These are phyloP conservation scores for Silurus glanis DNA, from an alignment of 2,113 vertebrate genomes.

Conservation along the genomic window DNA sequence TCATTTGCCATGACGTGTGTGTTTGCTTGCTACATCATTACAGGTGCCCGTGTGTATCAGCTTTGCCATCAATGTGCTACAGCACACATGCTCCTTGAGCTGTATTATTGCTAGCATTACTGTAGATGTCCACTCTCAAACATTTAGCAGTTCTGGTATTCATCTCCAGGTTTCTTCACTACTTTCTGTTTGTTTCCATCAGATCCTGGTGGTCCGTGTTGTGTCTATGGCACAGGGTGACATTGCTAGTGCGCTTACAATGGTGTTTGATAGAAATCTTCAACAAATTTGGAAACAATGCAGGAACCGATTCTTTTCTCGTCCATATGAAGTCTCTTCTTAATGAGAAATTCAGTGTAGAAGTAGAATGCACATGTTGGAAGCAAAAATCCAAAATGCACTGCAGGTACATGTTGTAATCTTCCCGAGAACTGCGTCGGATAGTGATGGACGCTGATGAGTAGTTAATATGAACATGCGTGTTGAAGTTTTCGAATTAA, in stretches of 20 bases:
- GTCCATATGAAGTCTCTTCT: background rate
- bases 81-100: background rate
- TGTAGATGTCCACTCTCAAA: background rate
- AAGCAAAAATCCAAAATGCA: background rate
- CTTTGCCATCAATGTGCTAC: background rate
- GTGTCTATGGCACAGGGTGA: background rate
- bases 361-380: too few species aligned
- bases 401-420: background rate
- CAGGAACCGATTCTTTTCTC: background rate
- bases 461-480: background rate
- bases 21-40: background rate
- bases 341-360: background rate
- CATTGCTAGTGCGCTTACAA: background rate
- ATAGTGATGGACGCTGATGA: background rate
- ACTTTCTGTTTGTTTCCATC: background rate
- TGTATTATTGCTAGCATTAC: background rate
- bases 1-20: conserved; percentile 1
- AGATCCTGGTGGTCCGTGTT: background rate
- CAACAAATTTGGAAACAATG: background rate
- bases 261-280: background rate
- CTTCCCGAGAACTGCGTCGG: background rate
- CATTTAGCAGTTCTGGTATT: background rate
- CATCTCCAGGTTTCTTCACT: background rate
- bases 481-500: background rate
- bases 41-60: background rate